A percentile compares a stretch with the other conserved stretches of the same genome.
Evolutionary conservation across 2,797 vertebrate species (phyloP).

Genomic region (Syncerus caffer): DNA sequence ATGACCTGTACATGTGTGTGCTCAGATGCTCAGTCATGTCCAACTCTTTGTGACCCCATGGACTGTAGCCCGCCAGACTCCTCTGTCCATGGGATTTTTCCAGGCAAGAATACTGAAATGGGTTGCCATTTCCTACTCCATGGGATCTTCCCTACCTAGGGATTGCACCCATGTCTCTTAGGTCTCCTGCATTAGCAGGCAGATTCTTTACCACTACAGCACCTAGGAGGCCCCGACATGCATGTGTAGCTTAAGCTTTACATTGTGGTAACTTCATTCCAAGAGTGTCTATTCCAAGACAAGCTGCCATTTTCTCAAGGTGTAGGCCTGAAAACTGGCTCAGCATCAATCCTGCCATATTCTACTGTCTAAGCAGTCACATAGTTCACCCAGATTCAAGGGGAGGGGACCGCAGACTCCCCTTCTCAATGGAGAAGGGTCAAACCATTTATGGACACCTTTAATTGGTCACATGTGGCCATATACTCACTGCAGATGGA

Average conservation of each 20-base stretch:
- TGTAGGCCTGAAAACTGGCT: not conserved
- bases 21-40: not conserved
- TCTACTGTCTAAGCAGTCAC: not conserved
- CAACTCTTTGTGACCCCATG: not conserved
- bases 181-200: not conserved
- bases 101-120: not conserved
- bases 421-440: not conserved
- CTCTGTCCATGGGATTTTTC: not conserved
- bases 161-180: not conserved
- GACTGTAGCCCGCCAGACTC: not conserved
- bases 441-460: not conserved
- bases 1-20: not conserved
- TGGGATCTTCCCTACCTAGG: not conserved
- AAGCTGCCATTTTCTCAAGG: not conserved
- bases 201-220: not conserved
- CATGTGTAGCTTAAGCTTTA: not conserved
- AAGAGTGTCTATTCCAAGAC: not conserved
- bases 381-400: not conserved
- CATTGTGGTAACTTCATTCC: not conserved
- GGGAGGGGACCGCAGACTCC: not conserved
- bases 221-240: not conserved
- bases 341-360: not conserved
- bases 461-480: not conserved
- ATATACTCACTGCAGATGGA: not conserved
- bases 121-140: not conserved